phyloP scores from a whole-genome alignment of 1,140 invertebrate species.

The Eumaeus atala region DNA sequence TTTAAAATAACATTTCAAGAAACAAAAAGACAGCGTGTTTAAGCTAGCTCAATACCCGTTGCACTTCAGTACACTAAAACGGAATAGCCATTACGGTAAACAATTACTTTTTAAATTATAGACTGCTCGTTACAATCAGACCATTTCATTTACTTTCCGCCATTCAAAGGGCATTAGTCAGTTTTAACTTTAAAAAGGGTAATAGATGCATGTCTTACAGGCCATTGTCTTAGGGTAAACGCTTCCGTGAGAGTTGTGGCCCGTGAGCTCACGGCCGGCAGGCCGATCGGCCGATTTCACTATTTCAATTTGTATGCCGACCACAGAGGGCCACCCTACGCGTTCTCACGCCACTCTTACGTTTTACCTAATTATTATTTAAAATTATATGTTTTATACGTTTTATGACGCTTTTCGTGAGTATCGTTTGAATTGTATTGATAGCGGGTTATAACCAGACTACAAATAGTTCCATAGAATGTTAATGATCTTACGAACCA shows the following conservation, averaged over 20 bases:
- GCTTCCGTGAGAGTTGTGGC: constrained; percentile 57
- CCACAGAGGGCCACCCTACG: constrained; percentile 50
- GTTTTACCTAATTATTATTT: constrained; percentile 68
- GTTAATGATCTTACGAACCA: not conserved
- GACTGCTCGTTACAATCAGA: constrained; percentile 7
- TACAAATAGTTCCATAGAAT: too few species aligned
- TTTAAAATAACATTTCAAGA: too few species aligned
- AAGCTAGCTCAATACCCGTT: too few species aligned
- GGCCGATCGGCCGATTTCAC: constrained; percentile 22
- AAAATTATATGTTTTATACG: constrained; percentile 36
- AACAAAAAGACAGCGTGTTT: too few species aligned
- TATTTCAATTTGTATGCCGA: constrained; percentile 69
- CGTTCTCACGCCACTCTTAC: constrained; percentile 62
- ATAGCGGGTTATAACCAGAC: too few species aligned
- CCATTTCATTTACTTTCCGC: constrained; percentile 40
- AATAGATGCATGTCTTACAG: constrained; percentile 66
- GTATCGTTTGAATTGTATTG: constrained; percentile 16
- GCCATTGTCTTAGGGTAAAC: constrained; percentile 67
- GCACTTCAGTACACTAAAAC: constrained; percentile 9
- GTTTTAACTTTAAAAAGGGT: constrained; percentile 56
- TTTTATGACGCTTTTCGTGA: constrained; percentile 35
- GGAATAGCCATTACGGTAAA: constrained; percentile 9
- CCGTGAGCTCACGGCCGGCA: too few species aligned
- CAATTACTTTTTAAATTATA: constrained; percentile 15
- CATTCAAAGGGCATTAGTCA: constrained; percentile 45